Evolutionary conservation across 1,140 invertebrate genomes (phyloP), one percentile per base, ranked within the genome.

Genomic region (Drosophila nikananu): DNA sequence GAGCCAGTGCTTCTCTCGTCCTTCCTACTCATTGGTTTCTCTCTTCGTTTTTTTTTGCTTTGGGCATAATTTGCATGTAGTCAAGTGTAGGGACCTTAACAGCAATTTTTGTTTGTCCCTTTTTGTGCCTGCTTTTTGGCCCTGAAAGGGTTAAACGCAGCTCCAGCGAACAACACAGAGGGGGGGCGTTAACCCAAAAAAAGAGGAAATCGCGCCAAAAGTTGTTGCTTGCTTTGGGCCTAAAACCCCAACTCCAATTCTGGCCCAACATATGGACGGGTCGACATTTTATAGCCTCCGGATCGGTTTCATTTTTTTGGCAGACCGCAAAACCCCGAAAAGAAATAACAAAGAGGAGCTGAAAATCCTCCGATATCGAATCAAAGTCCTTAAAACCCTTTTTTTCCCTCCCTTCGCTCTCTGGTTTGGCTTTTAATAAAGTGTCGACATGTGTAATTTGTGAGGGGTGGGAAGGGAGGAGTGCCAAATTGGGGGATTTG

Each of bases 401-500:
- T 78, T 66, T 67, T 37, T 21, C n/a, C 13, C n/a, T n/a, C n/a
- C 10, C 37, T 51, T 3, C 17, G 15, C 27, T 48, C 21, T 27
- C 51, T 35, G 48, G n/a, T 21, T 25, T 51, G 67, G 60, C 76
- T 79, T 79, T 80, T 90, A 90, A 90, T 90, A 90, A 90, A 90
- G 86, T 90, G 86, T 90, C 86, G 86, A 90, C 86, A 90, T 90
- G 82, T 90, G 86, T 90, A 89, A 90, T 90, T 90, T 90, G 82
- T 86, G 79, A 74, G 71, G 55, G 78, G 66, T 60, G 70, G 62
- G 30, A 19, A 10, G 30, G 67, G 65, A 62, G 64, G 32, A 19
- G 27, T 54, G n/a, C 51, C 2, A 23, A 57, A 39, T 55, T 55
- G 44, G 67, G 27, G n/a, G 9, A 30, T 64, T 54, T 39, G n/a